Evolutionary conservation across 1,140 invertebrate genomes (phyloP).

Genomic region (Drosophila paulistorum): DNA sequence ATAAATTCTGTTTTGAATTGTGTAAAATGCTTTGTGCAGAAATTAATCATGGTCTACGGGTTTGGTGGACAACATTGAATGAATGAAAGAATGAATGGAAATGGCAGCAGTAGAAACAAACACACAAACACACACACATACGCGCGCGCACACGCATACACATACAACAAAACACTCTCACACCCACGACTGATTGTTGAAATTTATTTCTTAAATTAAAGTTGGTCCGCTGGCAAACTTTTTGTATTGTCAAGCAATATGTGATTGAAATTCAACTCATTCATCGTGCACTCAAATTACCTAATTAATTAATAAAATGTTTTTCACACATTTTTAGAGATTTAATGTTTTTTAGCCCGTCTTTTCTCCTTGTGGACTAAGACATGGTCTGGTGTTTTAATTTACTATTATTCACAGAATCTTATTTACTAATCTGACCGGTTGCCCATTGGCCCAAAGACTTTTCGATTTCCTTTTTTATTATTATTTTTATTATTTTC

Average conservation of each 20-base stretch:
- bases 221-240: too few species aligned
- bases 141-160: neutral
- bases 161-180: neutral
- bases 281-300: neutral
- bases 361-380: neutral
- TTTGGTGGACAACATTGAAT: slow-evolving; percentile 23
- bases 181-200: slow-evolving; percentile 37
- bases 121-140: neutral
- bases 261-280: too few species aligned
- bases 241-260: too few species aligned
- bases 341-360: neutral
- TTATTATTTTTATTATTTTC: too few species aligned
- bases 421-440: too few species aligned
- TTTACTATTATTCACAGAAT: neutral
- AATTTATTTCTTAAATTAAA: neutral
- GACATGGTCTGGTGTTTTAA: neutral
- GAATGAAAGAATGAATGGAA: slow-evolving; percentile 41
- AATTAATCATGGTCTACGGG: slow-evolving; percentile 42
- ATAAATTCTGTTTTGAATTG: slow-evolving; percentile 9
- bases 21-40: slow-evolving; percentile 35
- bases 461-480: too few species aligned
- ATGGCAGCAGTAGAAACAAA: slow-evolving; percentile 8
- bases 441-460: too few species aligned
- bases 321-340: slow-evolving; percentile 7
- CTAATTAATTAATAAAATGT: slow-evolving; percentile 5